These are phyloP conservation scores for Acronicta aceris DNA, from an alignment of 2,888 invertebrate species.

Conservation along the genomic window DNA sequence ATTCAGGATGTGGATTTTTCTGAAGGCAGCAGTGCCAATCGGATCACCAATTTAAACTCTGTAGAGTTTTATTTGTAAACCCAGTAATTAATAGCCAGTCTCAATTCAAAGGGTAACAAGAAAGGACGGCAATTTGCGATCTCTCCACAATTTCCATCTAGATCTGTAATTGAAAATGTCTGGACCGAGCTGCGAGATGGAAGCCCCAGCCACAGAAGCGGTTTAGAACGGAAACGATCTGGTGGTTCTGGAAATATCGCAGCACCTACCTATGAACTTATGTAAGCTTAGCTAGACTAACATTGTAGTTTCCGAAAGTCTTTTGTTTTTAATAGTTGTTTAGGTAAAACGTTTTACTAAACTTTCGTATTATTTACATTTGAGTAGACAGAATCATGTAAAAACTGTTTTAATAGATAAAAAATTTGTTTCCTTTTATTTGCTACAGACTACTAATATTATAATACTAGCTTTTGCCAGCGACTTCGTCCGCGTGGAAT, in stretches of 20 bases:
- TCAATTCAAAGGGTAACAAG: slow-evolving; percentile 18
- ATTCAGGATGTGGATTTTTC: too few relatives aligned
- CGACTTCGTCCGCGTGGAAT: too few relatives aligned
- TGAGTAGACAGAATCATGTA: too few relatives aligned
- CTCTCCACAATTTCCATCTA: slow-evolving; percentile 42
- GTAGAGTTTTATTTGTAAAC: not conserved
- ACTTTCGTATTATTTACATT: too few relatives aligned
- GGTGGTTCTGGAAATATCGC: not conserved
- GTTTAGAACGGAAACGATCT: not conserved
- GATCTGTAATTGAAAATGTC: slow-evolving; percentile 45
- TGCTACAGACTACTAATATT: too few relatives aligned
- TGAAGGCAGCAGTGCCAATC: too few relatives aligned
- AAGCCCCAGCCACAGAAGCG: not conserved
- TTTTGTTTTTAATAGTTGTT: not conserved
- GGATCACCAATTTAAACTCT: not conserved
- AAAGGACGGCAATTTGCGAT: slow-evolving; percentile 29
- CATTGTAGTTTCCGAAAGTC: not conserved
- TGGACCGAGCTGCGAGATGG: slow-evolving; percentile 28
- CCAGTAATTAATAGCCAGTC: slow-evolving; percentile 4
- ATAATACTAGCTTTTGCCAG: too few relatives aligned
- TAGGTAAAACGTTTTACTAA: too few relatives aligned
- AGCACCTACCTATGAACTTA: not conserved
- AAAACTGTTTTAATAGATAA: too few relatives aligned
- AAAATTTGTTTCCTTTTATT: too few relatives aligned
- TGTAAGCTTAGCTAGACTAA: not conserved